Evolutionary conservation across 2,888 invertebrate species (phyloP), one percentile per base, ranked within the genome.

Genomic region (Agrochola lychnidis): DNA sequence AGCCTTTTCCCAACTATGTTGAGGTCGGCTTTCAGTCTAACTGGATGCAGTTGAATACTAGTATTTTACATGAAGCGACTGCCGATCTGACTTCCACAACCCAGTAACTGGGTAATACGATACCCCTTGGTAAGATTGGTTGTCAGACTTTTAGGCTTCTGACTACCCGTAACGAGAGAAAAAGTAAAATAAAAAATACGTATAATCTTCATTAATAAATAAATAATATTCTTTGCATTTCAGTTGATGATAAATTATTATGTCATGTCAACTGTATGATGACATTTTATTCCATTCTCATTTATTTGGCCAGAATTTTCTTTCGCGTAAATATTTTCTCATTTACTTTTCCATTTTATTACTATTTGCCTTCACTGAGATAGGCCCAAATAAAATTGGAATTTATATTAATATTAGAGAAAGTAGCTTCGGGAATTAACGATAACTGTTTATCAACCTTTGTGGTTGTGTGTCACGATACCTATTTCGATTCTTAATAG

Each of bases 401-500:
- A 78, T 81, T 70, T 84, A 62, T 77, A 72, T 66, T 72, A 72
- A 81, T 83, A 81, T 78, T 73, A 62, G 2, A 71, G 48, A 63
- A 81, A 83, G 42, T 66, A 71, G 70, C 59, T 83, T 61, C 48
- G 70, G 63, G 71, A 77, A 81, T 74, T 70, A 78, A 81, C 71
- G 62, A 74, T 82, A 82, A 82, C 79, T 82, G 78, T 77, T 81
- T 83, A 79, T 85, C 73, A 74, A 75, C 80, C 36, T 79, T 87
- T 85, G 89, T 85, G 87, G 87, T 70, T 70, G 75, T 75, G 71
- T 83, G 87, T 87, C 88, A 88, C 88, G 88, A 81, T 82, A 84
- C 74, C 84, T 84, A 82, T 85, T 85, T 61, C 87, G 84, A 88
- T 86, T 79, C 81, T 79, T 87, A 87, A 87, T 88, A 84, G 84